Evolutionary conservation across 2,888 invertebrate species (phyloP).

Genomic region (Cheilosia scutellata): DNA sequence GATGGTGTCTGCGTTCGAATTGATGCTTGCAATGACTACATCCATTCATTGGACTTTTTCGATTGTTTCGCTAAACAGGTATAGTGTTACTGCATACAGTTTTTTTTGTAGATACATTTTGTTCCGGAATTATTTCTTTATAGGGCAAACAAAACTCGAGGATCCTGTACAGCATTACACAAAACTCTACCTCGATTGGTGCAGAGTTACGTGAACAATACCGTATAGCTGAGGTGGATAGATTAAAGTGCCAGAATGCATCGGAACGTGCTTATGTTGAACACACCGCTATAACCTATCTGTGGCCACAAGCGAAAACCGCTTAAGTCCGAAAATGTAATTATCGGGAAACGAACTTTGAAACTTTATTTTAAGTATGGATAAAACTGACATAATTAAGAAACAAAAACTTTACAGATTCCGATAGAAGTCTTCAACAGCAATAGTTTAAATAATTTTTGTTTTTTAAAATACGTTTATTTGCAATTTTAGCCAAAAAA

Average conservation of each 20-base stretch:
- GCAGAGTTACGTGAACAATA: constrained; percentile 75
- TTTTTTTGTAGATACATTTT: neutral
- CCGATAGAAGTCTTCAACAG: neutral
- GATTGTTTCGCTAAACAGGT: constrained; percentile 79
- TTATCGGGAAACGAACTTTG: constrained; percentile 15
- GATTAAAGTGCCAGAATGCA: constrained; percentile 78
- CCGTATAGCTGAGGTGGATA: constrained; percentile 72
- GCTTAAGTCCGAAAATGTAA: neutral
- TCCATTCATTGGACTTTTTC: constrained; percentile 76
- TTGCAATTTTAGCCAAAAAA: neutral
- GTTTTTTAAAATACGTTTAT: neutral
- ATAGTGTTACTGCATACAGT: no score
- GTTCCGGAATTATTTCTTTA: neutral
- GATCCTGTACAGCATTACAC: neutral
- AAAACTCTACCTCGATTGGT: neutral
- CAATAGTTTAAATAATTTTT: neutral
- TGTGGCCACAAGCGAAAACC: constrained; percentile 1
- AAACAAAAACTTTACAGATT: constrained; percentile 4
- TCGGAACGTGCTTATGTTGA: constrained; percentile 78
- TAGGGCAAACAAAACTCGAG: neutral
- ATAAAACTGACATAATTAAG: constrained; percentile 21
- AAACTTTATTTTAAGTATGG: constrained; percentile 14
- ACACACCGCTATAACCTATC: constrained; percentile 71
- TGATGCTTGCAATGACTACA: constrained; percentile 71
- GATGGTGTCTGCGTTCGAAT: constrained; percentile 72